A percentile compares a stretch with the other conserved stretches of the same genome.
phyloP scores from a whole-genome alignment of 2,888 invertebrate genomes.

The Trachelus iudaicus region DNA sequence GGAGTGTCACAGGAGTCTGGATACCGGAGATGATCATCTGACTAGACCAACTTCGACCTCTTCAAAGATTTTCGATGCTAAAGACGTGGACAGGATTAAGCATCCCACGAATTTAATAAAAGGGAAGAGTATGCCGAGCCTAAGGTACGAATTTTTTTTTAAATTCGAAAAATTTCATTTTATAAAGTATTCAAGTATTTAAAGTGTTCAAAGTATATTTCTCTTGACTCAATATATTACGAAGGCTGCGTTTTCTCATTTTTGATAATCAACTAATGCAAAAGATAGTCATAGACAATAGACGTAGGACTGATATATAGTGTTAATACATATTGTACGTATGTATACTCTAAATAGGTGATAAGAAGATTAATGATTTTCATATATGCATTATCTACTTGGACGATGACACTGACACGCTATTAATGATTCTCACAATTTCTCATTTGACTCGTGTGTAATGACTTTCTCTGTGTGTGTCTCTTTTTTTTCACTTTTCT shows the following conservation, averaged over 20 bases:
- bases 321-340: not conserved
- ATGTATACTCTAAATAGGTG: not conserved
- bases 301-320: not conserved
- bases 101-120: constrained; percentile 81
- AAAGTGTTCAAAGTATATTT: not conserved
- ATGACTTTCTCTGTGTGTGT: constrained; percentile 64
- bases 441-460: constrained; percentile 59
- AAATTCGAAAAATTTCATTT: not conserved
- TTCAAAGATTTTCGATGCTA: constrained; percentile 71
- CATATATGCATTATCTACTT: not conserved
- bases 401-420: not conserved
- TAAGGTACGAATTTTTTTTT: constrained; percentile 74
- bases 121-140: constrained; percentile 96
- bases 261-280: not conserved
- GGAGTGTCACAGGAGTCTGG: constrained; percentile 86
- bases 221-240: not conserved
- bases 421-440: constrained; percentile 49
- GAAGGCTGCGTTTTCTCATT: not conserved
- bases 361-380: not conserved
- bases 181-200: not conserved
- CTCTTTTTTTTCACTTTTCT: constrained; percentile 61
- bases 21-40: constrained; percentile 81
- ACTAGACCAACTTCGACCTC: constrained; percentile 78
- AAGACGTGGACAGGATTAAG: constrained; percentile 68
- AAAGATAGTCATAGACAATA: not conserved